Conservation (phyloP, 2,113 vertebrate genomes). For the Stomatorhinus ivindoensis region DNA sequence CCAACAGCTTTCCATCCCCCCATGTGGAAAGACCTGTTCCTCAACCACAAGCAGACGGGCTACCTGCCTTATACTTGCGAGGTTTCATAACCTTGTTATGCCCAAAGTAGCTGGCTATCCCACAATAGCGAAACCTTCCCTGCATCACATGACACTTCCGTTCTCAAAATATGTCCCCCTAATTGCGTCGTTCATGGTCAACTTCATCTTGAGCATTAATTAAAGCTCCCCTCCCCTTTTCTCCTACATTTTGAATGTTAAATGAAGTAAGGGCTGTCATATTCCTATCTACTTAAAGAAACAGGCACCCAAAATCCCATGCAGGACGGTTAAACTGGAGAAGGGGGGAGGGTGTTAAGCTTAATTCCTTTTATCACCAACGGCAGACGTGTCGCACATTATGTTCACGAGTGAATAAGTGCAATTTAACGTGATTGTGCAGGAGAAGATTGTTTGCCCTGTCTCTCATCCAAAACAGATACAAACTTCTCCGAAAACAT, state of each 20-base stretch:
- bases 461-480: slow-evolving; percentile 21
- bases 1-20: neutral
- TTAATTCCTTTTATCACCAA: slow-evolving; percentile 26
- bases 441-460: slow-evolving; percentile 19
- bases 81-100: neutral
- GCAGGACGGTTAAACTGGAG: slow-evolving; percentile 12
- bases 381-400: slow-evolving; percentile 21
- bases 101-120: neutral
- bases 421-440: slow-evolving; percentile 26
- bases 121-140: neutral
- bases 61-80: neutral
- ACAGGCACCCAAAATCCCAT: slow-evolving; percentile 16
- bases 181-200: slow-evolving; percentile 1
- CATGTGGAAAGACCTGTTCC: neutral
- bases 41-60: neutral
- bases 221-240: neutral
- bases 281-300: slow-evolving; percentile 16
- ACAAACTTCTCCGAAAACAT: slow-evolving; percentile 17
- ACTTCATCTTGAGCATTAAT: neutral
- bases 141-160: neutral
- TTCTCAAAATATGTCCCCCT: neutral
- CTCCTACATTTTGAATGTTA: slow-evolving; percentile 8
- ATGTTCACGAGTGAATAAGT: slow-evolving; percentile 23
- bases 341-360: neutral
- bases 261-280: slow-evolving; percentile 11